Evolutionary conservation across 2,888 invertebrate genomes (phyloP).

Genomic region (Drosophila mayaguana): DNA sequence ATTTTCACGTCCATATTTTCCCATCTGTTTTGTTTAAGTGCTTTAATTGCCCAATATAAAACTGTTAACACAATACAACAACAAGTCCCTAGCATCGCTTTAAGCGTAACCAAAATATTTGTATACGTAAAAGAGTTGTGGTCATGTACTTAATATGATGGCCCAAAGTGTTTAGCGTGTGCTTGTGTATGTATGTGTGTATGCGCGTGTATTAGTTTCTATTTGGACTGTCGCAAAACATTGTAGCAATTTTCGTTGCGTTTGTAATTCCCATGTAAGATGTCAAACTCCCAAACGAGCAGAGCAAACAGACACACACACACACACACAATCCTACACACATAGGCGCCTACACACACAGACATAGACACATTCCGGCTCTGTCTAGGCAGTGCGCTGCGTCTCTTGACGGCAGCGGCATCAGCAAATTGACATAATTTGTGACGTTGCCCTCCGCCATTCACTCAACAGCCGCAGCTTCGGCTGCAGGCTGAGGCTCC

Average conservation of each 20-base stretch:
- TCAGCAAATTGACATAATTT: slow-evolving; percentile 80
- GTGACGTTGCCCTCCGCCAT: slow-evolving; percentile 48
- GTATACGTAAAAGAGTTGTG: slow-evolving; percentile 1
- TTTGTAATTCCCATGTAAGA: slow-evolving; percentile 80
- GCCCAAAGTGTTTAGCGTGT: slow-evolving; percentile 1
- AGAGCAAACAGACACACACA: slow-evolving; percentile 28
- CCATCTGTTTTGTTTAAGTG: neutral
- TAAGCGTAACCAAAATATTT: neutral
- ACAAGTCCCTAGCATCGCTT: neutral
- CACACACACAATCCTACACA: slow-evolving; percentile 20
- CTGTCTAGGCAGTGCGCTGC: slow-evolving; percentile 30
- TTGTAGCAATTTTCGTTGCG: slow-evolving; percentile 77
- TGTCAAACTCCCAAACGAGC: slow-evolving; percentile 73
- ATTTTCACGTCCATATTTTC: neutral
- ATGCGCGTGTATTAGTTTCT: slow-evolving; percentile 26
- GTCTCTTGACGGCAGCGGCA: slow-evolving; percentile 45
- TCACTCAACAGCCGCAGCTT: slow-evolving; percentile 11
- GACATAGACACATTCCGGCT: neutral
- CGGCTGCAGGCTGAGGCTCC: slow-evolving; percentile 14
- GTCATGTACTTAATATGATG: neutral
- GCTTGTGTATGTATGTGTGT: slow-evolving; percentile 18
- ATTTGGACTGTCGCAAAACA: slow-evolving; percentile 63
- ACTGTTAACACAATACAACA: neutral
- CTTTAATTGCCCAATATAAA: neutral
- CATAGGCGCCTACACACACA: neutral